These are phyloP conservation scores for Prinia subflava DNA, from an alignment of 2,113 vertebrate genomes.

Conservation along the genomic window DNA sequence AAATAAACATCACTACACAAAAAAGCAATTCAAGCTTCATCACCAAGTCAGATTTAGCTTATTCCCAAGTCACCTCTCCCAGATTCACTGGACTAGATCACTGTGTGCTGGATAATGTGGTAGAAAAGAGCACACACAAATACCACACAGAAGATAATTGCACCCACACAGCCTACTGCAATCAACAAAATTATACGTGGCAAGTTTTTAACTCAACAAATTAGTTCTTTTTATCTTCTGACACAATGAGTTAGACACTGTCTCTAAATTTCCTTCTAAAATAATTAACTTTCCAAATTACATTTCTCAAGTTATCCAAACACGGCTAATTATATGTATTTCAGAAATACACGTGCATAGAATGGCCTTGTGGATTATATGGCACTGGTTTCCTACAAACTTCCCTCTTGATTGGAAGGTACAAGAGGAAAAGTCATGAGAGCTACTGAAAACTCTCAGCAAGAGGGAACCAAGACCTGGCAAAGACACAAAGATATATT, in stretches of 20 bases:
- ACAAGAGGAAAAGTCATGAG: neutral
- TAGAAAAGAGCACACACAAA: neutral
- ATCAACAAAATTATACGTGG: neutral
- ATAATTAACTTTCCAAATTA: neutral
- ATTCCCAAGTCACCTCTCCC: neutral
- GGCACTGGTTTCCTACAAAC: neutral
- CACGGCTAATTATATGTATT: neutral
- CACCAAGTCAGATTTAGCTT: neutral
- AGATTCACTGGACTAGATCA: neutral
- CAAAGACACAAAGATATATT: neutral
- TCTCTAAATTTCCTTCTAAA: neutral
- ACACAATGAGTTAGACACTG: neutral
- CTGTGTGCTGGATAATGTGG: neutral
- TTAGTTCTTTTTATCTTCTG: neutral
- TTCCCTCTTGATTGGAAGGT: neutral
- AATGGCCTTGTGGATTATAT: neutral
- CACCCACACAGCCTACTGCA: neutral
- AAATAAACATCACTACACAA: constrained; percentile 6
- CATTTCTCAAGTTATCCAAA: neutral
- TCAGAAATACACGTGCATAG: neutral
- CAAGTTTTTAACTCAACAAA: neutral
- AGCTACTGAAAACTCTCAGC: neutral
- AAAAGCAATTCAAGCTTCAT: neutral
- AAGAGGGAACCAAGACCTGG: neutral
- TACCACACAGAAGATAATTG: neutral